Evolutionary conservation across 2,888 invertebrate species (phyloP).

Genomic region (Ischnura elegans): DNA sequence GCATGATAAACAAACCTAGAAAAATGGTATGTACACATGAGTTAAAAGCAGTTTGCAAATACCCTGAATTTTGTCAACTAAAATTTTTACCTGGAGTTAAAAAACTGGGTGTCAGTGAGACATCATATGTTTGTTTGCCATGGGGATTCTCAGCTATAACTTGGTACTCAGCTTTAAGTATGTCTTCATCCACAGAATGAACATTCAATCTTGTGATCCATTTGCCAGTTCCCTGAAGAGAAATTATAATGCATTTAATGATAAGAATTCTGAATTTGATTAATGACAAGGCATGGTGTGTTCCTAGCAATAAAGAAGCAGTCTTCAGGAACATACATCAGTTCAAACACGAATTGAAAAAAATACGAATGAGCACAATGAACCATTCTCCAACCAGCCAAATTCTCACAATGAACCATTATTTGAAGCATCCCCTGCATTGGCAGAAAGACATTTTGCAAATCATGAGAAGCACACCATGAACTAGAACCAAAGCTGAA

Average conservation of each 20-base stretch:
- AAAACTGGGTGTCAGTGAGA: conserved; percentile 85
- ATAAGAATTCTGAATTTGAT: no score
- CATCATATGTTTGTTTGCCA: conserved; percentile 83
- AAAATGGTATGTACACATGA: background rate
- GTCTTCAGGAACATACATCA: background rate
- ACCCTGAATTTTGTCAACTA: background rate
- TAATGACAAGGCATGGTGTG: no score
- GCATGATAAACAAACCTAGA: background rate
- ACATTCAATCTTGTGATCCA: conserved; percentile 86
- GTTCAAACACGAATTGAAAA: no score
- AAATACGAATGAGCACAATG: no score
- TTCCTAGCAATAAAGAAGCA: background rate
- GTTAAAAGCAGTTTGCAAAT: background rate
- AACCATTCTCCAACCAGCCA: no score
- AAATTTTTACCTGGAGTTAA: conserved; percentile 80
- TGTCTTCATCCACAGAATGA: conserved; percentile 85
- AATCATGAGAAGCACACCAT: no score
- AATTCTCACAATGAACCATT: no score
- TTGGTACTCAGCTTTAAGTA: conserved; percentile 86
- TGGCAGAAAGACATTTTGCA: no score
- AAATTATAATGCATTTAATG: no score
- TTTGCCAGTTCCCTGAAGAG: conserved; percentile 82
- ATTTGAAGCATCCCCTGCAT: no score
- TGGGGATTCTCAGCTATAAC: conserved; percentile 85
- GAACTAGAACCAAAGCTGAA: no score